Evolutionary conservation across 2,113 vertebrate genomes (phyloP).

Genomic region (Lepus europaeus): DNA sequence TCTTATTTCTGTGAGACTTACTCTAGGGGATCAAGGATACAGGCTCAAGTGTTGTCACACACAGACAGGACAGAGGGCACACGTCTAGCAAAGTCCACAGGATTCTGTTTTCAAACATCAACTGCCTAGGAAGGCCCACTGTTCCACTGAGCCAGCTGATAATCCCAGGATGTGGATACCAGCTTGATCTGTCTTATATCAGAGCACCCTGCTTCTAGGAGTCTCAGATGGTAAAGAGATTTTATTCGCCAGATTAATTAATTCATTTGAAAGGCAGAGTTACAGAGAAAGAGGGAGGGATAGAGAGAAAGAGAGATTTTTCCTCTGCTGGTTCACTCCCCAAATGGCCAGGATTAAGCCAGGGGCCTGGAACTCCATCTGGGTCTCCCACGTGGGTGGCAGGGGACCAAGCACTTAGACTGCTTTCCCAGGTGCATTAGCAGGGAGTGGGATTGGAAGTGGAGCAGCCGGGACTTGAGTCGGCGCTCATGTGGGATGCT

Average conservation of each 20-base stretch:
- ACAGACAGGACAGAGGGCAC: not conserved
- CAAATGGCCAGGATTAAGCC: no score
- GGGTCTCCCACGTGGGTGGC: no score
- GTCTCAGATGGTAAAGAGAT: not conserved
- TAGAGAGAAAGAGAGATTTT: no score
- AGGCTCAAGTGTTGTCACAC: not conserved
- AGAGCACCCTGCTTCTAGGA: not conserved
- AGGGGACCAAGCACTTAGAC: no score
- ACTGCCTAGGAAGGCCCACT: not conserved
- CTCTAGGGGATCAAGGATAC: not conserved
- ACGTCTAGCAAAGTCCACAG: not conserved
- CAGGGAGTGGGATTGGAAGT: no score
- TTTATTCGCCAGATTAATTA: not conserved
- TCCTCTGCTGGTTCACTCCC: no score
- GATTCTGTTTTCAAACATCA: conserved; percentile 14
- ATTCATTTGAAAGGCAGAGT: no score
- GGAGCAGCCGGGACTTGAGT: no score
- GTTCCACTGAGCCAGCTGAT: not conserved
- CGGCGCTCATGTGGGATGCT: no score
- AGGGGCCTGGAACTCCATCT: no score
- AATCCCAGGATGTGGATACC: not conserved
- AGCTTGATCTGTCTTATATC: not conserved
- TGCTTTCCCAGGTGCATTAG: no score
- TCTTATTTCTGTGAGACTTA: conserved; percentile 38
- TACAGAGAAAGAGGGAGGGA: no score